Evolutionary conservation across 2,113 vertebrate species (phyloP).

Genomic region (Hassar affinis): DNA sequence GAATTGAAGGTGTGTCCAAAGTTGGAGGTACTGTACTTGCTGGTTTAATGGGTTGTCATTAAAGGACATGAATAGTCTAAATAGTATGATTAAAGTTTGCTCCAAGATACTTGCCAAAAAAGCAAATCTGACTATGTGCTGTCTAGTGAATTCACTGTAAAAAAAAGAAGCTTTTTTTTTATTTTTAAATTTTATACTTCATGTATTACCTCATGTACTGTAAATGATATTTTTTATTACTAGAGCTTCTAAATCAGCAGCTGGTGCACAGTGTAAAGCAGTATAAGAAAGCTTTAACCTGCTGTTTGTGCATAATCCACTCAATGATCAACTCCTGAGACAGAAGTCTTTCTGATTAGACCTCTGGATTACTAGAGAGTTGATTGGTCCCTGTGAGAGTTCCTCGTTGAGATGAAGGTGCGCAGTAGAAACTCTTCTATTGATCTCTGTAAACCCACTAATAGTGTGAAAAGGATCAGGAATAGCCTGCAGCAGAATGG

Average conservation of each 20-base stretch:
- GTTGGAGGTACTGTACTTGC: no score
- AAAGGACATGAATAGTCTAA: no score
- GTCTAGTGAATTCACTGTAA: no score
- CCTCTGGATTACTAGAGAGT: slow-evolving; percentile 54
- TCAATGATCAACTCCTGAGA: slow-evolving; percentile 44
- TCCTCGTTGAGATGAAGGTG: slow-evolving; percentile 50
- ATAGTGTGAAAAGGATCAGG: slow-evolving; percentile 57
- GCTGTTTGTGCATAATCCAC: slow-evolving; percentile 37
- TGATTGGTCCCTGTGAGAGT: slow-evolving; percentile 69
- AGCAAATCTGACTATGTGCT: no score
- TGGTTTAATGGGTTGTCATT: no score
- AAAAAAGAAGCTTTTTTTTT: no score
- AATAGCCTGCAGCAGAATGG: slow-evolving; percentile 51
- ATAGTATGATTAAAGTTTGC: no score
- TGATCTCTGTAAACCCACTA: slow-evolving; percentile 58
- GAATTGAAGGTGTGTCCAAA: no score
- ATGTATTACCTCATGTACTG: neutral
- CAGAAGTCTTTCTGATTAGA: slow-evolving; percentile 46
- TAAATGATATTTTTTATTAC: neutral
- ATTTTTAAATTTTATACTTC: no score
- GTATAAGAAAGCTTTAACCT: slow-evolving; percentile 30
- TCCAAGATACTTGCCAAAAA: no score
- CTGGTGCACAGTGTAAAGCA: neutral
- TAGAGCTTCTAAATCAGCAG: neutral
- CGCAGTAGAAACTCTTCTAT: slow-evolving; percentile 44